These are phyloP conservation scores for Steromphala cineraria DNA, from an alignment of 2,888 invertebrate species.

Conservation along the genomic window DNA sequence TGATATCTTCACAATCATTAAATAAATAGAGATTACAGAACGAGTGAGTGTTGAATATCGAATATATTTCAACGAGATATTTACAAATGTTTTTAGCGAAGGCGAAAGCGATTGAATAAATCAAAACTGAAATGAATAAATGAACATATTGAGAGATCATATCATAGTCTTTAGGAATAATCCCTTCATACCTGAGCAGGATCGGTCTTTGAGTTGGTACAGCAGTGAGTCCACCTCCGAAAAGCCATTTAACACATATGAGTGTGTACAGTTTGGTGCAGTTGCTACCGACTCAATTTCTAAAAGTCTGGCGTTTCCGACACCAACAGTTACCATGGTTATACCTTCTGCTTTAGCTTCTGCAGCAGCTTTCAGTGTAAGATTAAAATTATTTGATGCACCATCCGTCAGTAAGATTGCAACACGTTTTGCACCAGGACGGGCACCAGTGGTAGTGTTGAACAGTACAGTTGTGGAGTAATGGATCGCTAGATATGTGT, in stretches of 20 bases:
- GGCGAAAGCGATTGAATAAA: too few species aligned
- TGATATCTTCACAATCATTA: too few species aligned
- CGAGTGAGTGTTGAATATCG: too few species aligned
- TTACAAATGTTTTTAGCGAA: too few species aligned
- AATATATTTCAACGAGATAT: too few species aligned
- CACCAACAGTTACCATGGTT: slow-evolving; percentile 33
- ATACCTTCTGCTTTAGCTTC: slow-evolving; percentile 18
- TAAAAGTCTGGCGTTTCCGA: slow-evolving; percentile 25
- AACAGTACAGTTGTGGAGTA: neutral
- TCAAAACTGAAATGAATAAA: too few species aligned
- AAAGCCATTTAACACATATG: slow-evolving; percentile 32
- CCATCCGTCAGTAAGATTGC: slow-evolving; percentile 40
- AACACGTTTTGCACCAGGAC: slow-evolving; percentile 16
- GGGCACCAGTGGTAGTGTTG: neutral
- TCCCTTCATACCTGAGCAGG: slow-evolving; percentile 31
- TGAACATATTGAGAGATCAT: too few species aligned
- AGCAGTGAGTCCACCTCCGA: slow-evolving; percentile 34
- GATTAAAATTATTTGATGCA: slow-evolving; percentile 3
- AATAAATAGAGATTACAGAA: too few species aligned
- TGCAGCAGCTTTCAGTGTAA: slow-evolving; percentile 27
- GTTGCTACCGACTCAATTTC: slow-evolving; percentile 32
- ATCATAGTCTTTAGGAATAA: too few species aligned
- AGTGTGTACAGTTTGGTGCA: slow-evolving; percentile 30
- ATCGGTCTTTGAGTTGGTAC: slow-evolving; percentile 35
- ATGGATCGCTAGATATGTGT: slow-evolving; percentile 27